phyloP scores from a whole-genome alignment of 1,140 invertebrate genomes.

The Dreissena polymorpha region DNA sequence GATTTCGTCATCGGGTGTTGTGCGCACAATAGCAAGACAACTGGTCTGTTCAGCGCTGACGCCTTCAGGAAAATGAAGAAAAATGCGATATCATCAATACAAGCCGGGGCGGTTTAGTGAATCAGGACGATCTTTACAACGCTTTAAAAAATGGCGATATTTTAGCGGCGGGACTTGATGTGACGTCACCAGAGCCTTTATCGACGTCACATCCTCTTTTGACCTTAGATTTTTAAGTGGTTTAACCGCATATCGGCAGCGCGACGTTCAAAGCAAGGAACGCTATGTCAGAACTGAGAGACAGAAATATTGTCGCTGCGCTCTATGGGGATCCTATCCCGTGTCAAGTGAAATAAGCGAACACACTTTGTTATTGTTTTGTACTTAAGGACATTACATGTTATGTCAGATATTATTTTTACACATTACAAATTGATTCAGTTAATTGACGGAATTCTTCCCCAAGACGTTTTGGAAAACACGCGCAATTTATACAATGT shows the following conservation, averaged over 20 bases:
- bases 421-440: no score
- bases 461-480: no score
- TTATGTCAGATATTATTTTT: no score
- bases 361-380: no score
- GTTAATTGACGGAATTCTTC: no score
- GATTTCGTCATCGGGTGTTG: constrained; percentile 78
- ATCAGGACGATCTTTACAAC: constrained; percentile 75
- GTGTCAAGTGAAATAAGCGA: constrained; percentile 80
- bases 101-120: constrained; percentile 78
- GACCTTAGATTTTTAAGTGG: constrained; percentile 89
- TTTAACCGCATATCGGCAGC: constrained; percentile 97
- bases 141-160: constrained; percentile 83
- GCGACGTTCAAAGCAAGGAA: constrained; percentile 89
- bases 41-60: constrained; percentile 70
- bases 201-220: constrained; percentile 90
- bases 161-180: constrained; percentile 93
- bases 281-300: constrained; percentile 92
- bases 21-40: constrained; percentile 75
- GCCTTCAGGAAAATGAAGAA: constrained; percentile 78
- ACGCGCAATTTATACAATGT: no score
- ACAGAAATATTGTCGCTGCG: constrained; percentile 91
- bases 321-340: constrained; percentile 84
- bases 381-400: no score
- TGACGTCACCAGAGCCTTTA: constrained; percentile 95
- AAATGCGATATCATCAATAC: constrained; percentile 77